A percentile compares a stretch with the other conserved stretches of the same genome.
Evolutionary conservation across 2,113 vertebrate species (phyloP).

Genomic region (Petrocephalus microphthalmus): DNA sequence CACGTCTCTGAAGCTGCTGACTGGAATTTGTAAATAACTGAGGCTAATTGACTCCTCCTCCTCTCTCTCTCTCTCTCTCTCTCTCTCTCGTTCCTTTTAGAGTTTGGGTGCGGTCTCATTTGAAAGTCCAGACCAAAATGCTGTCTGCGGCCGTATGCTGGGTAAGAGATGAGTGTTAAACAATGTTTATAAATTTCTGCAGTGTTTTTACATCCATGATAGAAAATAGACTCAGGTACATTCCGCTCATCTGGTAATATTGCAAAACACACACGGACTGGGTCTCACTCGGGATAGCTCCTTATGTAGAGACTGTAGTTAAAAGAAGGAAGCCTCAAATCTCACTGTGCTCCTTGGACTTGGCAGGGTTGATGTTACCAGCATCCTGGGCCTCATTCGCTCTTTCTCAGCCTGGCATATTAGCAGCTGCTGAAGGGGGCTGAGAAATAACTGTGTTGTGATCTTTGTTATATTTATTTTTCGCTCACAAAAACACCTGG

Average conservation of each 20-base stretch:
- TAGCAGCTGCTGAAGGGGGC: background rate
- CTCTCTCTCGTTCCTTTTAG: conserved; percentile 28
- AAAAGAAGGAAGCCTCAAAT: background rate
- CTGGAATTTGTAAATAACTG: background rate
- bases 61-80: background rate
- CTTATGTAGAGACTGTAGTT: background rate
- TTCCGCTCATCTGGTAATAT: background rate
- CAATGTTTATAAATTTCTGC: background rate
- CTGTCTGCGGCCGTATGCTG: conserved; percentile 51
- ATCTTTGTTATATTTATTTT: background rate
- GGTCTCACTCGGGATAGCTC: background rate
- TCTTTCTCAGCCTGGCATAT: background rate
- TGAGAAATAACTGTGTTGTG: background rate
- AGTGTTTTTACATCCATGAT: background rate
- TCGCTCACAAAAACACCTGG: background rate
- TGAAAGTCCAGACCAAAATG: conserved; percentile 54
- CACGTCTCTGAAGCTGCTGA: background rate
- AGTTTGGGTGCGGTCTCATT: conserved; percentile 52
- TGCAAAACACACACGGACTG: background rate
- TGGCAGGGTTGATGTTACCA: background rate
- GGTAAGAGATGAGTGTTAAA: conserved; percentile 44
- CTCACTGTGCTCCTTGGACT: background rate
- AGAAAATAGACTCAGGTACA: background rate
- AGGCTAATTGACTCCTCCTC: conserved; percentile 16
- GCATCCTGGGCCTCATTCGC: background rate